phyloP scores from a whole-genome alignment of 2,113 vertebrate genomes.

The Carettochelys insculpta region DNA sequence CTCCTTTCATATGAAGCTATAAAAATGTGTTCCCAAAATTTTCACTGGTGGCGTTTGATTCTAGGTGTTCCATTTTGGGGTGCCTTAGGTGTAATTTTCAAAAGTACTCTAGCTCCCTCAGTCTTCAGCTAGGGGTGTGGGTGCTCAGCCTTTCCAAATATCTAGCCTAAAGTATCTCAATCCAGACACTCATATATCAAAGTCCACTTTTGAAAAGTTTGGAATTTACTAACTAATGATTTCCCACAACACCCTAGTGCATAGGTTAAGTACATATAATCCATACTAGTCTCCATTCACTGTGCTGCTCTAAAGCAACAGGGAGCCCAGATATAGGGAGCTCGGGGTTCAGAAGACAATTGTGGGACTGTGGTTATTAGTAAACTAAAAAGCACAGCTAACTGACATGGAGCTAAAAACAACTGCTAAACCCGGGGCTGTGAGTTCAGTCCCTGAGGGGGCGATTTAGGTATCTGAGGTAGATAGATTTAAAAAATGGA shows the following conservation, averaged over 20 bases:
- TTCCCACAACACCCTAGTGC: neutral
- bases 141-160: neutral
- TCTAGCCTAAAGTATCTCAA: neutral
- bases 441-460: too few relatives aligned
- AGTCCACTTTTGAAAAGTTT: neutral
- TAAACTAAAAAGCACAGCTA: neutral
- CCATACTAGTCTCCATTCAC: neutral
- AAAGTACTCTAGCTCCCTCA: neutral
- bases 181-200: neutral
- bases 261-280: neutral
- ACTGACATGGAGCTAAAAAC: neutral
- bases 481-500: too few relatives aligned
- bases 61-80: neutral
- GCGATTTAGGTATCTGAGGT: too few relatives aligned
- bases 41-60: neutral
- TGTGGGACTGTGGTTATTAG: neutral
- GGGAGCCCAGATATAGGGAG: neutral
- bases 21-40: neutral
- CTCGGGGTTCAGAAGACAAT: neutral
- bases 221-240: neutral
- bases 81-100: neutral
- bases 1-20: neutral
- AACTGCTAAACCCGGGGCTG: too few relatives aligned
- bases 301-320: neutral
- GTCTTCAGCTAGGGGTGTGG: fast-evolving